Percentiles rank a stretch among this genome's conserved stretches.
Conservation (phyloP, 2,888 invertebrate species). For the Neuroscelio doddi region DNA sequence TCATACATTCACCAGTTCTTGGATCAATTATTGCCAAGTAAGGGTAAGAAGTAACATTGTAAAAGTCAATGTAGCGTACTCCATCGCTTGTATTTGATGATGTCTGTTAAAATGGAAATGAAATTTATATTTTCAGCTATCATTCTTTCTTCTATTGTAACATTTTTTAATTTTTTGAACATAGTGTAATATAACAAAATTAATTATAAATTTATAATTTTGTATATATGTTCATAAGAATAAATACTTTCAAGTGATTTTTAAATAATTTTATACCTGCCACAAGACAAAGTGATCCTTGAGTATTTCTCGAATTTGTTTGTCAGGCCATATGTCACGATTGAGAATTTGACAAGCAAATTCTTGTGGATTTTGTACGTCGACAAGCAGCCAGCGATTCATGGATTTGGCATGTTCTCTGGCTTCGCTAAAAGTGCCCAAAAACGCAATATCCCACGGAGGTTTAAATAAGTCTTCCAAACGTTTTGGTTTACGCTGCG, state of each 20-base stretch:
- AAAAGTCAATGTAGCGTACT: slow-evolving; percentile 78
- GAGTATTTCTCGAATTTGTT: slow-evolving; percentile 76
- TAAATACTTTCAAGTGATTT: no score
- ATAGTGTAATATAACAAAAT: no score
- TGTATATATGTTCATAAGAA: no score
- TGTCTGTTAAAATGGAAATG: no score
- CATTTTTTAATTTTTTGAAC: no score
- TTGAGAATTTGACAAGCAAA: slow-evolving; percentile 82
- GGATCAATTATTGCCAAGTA: slow-evolving; percentile 81
- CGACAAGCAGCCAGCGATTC: slow-evolving; percentile 81
- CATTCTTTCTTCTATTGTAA: no score
- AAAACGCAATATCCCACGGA: slow-evolving; percentile 78
- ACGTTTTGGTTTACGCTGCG: slow-evolving; percentile 72
- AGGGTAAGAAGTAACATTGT: slow-evolving; percentile 77
- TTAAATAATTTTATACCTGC: slow-evolving; percentile 74
- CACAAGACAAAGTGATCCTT: slow-evolving; percentile 79
- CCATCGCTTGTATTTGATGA: slow-evolving; percentile 75
- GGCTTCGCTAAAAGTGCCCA: slow-evolving; percentile 77
- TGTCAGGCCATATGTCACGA: slow-evolving; percentile 81
- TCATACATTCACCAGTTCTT: slow-evolving; percentile 77
- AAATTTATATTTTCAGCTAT: no score
- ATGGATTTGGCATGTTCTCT: slow-evolving; percentile 74
- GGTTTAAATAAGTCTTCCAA: slow-evolving; percentile 81
- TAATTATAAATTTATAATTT: no score
- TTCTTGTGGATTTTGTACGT: slow-evolving; percentile 80